Base-by-base conservation (phyloP, 2,113 vertebrate genomes). In the Sinocyclocheilus anshuiensis region DNA sequence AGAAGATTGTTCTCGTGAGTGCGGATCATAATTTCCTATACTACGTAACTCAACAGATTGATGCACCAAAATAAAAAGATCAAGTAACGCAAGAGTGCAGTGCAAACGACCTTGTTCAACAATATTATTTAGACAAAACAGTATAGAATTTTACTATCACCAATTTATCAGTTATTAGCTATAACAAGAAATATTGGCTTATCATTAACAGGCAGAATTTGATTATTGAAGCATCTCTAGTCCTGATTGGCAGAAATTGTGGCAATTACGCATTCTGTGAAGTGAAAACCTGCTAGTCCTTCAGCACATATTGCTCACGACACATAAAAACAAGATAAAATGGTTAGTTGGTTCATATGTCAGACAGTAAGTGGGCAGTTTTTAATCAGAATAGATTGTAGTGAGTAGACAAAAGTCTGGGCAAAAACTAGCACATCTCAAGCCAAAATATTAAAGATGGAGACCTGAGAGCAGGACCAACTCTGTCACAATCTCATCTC, bases 401-500 rank as follows among this genome's bases (percentile, higher is more conserved):
- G 63, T 29, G 63, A 67, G 24, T 67, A 67, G 63, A 29, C 26
- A 1, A 16, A 67, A 29, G 13, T 29, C 63, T 67, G 63, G 26
- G 12, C 36, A 42, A 72, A 72, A 74, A 74, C 71, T 22, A 71
- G 33, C 33, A 71, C 71, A 13, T n/a, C 71, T 76, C 22, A 45
- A 67, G 63, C 24, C 26, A 1, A 67, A 76, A 11, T 76, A 76
- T 76, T 76, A 48, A 92, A 92, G 90, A 90, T 91, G 84, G 78
- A 85, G 90, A 90, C 87, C 86, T 83, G 88, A 88, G 75, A 87
- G 61, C 87, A 87, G 90, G 87, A 90, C 89, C 75, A 89, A 89
- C 89, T 91, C 88, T 91, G 89, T 90, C 90, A 91, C 85, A 85
- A 88, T 42, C 88, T 87, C 87, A 90, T 88, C 88, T 89, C 71